Evolutionary conservation across 1,140 invertebrate genomes (phyloP), one percentile per base, ranked within the genome.

Genomic region (Drosophila punjabiensis): DNA sequence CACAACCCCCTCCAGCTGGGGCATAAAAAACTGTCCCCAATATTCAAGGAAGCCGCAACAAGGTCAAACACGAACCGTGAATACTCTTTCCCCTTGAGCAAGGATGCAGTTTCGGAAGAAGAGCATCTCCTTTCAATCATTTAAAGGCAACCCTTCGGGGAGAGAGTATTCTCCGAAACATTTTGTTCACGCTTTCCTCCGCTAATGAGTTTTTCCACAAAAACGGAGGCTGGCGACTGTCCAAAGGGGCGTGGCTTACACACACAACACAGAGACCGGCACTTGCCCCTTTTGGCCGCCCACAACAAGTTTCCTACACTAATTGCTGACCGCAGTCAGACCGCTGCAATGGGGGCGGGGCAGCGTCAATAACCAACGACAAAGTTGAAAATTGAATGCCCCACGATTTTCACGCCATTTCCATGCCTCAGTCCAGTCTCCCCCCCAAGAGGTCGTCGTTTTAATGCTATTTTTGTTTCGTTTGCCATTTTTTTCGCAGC

Each of bases 161-260:
- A 10, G 32, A 50, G 7, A 50, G 33, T 43, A 62, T 78, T 28
- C 10, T 7, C 4, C 47, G 43, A 59, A 79, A 64, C 41, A 60
- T 78, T 66, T 59, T 43, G 61, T 64, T 35, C 50, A 59, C 30
- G 58, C 60, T 55, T 43, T 28, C n/a, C 39, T 13, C 62, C 68
- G 78, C 85, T 89, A 88, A 88, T 88, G 81, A 85, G 78, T 89
- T 88, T 90, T 64, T 56, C 78, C 74, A 33, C 78, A 81, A 76
- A 63, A 41, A 50, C 18, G 18, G 2, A n/a, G 35, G 37, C 48
- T 74, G 45, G 55, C 18, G n/a, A 39, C 58, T 32, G 18, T 14
- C 43, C 32, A 61, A 47, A 37, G 35, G n/a, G 75, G 73, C 73
- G 75, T 76, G 73, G 55, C 60, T n/a, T 41, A 33, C 58, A 63